Evolutionary conservation across 1,140 invertebrate genomes (phyloP).

Genomic region (Sycophila sp.): DNA sequence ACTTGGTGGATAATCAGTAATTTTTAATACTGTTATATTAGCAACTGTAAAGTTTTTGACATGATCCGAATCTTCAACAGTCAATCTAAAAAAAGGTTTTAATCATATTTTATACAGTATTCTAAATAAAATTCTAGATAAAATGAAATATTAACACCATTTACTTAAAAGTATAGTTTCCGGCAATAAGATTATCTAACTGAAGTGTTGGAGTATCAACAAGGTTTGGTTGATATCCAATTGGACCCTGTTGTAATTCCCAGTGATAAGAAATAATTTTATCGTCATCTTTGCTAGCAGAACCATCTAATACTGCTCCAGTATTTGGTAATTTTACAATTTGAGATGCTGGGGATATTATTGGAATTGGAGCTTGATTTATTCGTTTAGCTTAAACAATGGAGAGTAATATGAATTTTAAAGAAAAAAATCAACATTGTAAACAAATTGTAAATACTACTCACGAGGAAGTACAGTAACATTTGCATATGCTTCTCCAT

Average conservation of each 20-base stretch:
- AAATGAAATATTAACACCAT: conserved; percentile 1
- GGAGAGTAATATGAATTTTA: too few relatives aligned
- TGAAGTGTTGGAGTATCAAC: conserved; percentile 85
- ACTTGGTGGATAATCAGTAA: conserved; percentile 93
- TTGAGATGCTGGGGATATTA: conserved; percentile 86
- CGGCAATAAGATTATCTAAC: conserved; percentile 84
- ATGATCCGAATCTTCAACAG: conserved; percentile 92
- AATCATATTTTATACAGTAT: not conserved
- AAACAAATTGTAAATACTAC: conserved; percentile 45
- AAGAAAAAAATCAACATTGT: not conserved
- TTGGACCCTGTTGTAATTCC: conserved; percentile 88
- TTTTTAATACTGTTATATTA: conserved; percentile 90
- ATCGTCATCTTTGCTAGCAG: conserved; percentile 81
- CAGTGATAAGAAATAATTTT: conserved; percentile 88
- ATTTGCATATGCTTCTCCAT: conserved; percentile 88
- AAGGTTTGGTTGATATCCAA: conserved; percentile 84
- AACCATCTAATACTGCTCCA: conserved; percentile 89
- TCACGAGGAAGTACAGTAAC: conserved; percentile 88
- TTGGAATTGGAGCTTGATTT: conserved; percentile 85
- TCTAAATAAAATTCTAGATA: conserved; percentile 12
- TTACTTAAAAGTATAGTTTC: conserved; percentile 91
- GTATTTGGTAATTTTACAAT: conserved; percentile 89
- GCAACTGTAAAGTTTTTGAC: conserved; percentile 86
- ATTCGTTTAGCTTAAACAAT: conserved; percentile 77
- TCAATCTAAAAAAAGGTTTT: conserved; percentile 72